A percentile compares a stretch with the other conserved stretches of the same genome.
Evolutionary conservation across 2,888 invertebrate species (phyloP).

Genomic region (Stratiomys singularior): DNA sequence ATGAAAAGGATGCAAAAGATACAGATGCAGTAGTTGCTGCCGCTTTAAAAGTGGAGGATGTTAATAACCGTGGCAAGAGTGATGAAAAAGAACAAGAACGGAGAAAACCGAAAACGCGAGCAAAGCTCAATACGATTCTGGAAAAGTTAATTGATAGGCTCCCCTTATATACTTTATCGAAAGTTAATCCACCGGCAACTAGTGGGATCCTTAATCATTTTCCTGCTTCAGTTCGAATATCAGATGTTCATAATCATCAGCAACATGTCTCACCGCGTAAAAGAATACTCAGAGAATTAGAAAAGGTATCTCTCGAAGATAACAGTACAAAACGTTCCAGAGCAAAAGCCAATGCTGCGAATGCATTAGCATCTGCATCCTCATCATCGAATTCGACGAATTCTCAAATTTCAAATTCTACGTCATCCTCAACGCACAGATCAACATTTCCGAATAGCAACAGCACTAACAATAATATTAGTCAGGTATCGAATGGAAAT

Average conservation of each 20-base stretch:
- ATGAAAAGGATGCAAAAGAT: conserved; percentile 48
- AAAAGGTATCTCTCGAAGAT: conserved; percentile 71
- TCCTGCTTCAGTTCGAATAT: conserved; percentile 61
- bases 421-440: neutral
- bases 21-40: neutral
- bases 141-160: conserved; percentile 63
- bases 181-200: conserved; percentile 53
- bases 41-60: conserved; percentile 11
- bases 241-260: conserved; percentile 61
- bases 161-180: conserved; percentile 60
- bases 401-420: neutral
- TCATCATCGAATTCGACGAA: conserved; percentile 3
- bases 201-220: conserved; percentile 55
- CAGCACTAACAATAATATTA: conserved; percentile 29
- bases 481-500: conserved; percentile 27
- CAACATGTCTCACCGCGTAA: conserved; percentile 81
- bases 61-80: conserved; percentile 50
- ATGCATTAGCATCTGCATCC: conserved; percentile 54
- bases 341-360: conserved; percentile 62
- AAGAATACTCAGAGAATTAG: conserved; percentile 83
- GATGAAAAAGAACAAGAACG: conserved; percentile 27
- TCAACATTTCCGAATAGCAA: conserved; percentile 10
- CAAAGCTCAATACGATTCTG: conserved; percentile 63
- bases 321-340: conserved; percentile 54
- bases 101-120: conserved; percentile 57